Conservation (phyloP, 2,888 invertebrate genomes). For the Trachelus iudaicus region DNA sequence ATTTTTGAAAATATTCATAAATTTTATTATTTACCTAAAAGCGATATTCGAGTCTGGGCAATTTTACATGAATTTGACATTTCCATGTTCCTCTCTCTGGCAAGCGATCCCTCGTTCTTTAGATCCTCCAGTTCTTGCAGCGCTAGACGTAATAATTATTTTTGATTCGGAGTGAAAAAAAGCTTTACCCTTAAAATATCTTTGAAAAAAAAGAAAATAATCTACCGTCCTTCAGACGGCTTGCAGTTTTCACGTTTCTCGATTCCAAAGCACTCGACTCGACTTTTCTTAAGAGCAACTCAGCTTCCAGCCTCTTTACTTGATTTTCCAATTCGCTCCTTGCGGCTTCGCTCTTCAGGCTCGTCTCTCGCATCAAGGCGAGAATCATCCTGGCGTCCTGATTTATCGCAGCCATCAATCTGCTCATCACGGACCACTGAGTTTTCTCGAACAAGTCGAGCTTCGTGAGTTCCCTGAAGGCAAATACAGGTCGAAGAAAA, state of each 20-base stretch:
- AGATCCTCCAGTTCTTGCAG: not conserved
- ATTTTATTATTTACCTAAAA: too few species aligned
- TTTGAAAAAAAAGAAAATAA: conserved; percentile 13
- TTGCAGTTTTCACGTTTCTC: conserved; percentile 14
- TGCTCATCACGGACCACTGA: conserved; percentile 46
- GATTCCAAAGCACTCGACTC: conserved; percentile 20
- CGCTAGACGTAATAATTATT: not conserved
- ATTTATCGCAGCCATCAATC: conserved; percentile 31
- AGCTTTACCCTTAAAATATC: not conserved
- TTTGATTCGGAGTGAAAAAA: not conserved
- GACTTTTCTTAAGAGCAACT: conserved; percentile 16
- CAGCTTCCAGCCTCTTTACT: conserved; percentile 7
- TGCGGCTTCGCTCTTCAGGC: conserved; percentile 19
- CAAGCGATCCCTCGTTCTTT: not conserved
- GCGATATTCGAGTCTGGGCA: too few species aligned
- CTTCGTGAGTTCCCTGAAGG: conserved; percentile 29
- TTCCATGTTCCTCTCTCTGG: not conserved
- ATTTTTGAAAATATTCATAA: too few species aligned
- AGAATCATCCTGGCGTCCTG: conserved; percentile 30
- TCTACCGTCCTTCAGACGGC: conserved; percentile 30
- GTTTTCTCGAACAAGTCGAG: conserved; percentile 37
- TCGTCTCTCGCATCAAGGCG: conserved; percentile 22
- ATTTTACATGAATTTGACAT: too few species aligned
- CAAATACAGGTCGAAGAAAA: too few species aligned
- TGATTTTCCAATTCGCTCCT: conserved; percentile 23